Evolutionary conservation across 1,140 invertebrate species (phyloP).

Genomic region (Rhagoletis pomonella): DNA sequence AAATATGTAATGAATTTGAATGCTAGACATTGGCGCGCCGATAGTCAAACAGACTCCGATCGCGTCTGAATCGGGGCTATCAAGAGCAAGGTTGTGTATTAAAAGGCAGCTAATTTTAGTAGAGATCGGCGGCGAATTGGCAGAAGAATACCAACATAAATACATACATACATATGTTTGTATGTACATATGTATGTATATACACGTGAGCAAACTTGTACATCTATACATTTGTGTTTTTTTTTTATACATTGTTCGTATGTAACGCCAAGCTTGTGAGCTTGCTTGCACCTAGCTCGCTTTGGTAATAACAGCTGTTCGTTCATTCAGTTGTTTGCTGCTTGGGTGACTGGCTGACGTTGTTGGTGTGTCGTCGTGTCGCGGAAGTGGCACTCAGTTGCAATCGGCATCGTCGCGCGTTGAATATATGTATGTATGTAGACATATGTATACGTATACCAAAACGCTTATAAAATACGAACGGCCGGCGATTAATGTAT

Average conservation of each 20-base stretch:
- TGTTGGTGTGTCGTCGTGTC: slow-evolving; percentile 13
- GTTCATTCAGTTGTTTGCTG: slow-evolving; percentile 32
- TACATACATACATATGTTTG: not conserved
- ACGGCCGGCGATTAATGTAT: not conserved
- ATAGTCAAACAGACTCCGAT: not conserved
- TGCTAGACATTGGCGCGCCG: slow-evolving; percentile 25
- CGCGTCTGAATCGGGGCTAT: slow-evolving; percentile 14
- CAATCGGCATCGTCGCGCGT: not conserved
- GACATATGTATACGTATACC: not conserved
- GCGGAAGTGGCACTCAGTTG: slow-evolving; percentile 33
- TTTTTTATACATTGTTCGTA: not conserved
- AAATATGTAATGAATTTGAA: not conserved
- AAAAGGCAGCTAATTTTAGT: slow-evolving; percentile 24
- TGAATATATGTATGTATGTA: not conserved
- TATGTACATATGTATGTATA: not conserved
- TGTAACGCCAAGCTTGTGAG: not conserved
- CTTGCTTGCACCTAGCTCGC: not conserved
- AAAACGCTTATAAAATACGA: slow-evolving; percentile 2
- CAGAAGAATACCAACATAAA: not conserved
- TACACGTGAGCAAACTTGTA: no score
- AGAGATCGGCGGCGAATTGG: not conserved
- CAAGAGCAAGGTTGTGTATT: slow-evolving; percentile 37
- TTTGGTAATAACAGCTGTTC: not conserved
- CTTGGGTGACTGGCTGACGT: slow-evolving; percentile 19
- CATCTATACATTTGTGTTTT: no score